Evolutionary conservation across 2,113 vertebrate species (phyloP).

Genomic region (Polyodon spathula): DNA sequence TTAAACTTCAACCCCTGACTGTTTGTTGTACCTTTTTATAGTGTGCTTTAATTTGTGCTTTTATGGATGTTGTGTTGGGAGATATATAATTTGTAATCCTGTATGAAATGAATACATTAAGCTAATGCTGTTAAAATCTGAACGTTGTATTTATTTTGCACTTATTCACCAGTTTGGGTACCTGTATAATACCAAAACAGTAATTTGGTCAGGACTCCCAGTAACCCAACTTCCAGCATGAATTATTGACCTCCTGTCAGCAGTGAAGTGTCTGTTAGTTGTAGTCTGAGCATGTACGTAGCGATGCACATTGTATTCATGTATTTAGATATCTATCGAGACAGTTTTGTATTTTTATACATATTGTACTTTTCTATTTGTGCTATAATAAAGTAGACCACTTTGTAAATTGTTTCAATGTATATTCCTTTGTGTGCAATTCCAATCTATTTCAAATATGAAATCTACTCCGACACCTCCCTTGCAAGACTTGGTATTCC

Average conservation of each 20-base stretch:
- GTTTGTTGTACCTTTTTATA: conserved; percentile 26
- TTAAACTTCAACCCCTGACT: conserved; percentile 49
- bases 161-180: too few species aligned
- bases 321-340: conserved; percentile 69
- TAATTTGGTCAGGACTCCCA: too few species aligned
- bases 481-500: too few species aligned
- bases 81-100: too few species aligned
- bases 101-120: too few species aligned
- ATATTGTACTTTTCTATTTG: conserved; percentile 59
- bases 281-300: conserved; percentile 68
- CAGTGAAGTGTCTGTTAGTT: conserved; percentile 21
- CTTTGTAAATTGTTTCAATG: conserved; percentile 26
- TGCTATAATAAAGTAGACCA: conserved; percentile 43
- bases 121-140: too few species aligned
- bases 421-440: neutral
- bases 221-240: neutral
- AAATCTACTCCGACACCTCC: too few species aligned
- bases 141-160: too few species aligned
- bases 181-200: too few species aligned
- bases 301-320: conserved; percentile 80
- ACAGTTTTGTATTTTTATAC: conserved; percentile 85
- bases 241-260: conserved; percentile 7
- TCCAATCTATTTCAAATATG: too few species aligned
- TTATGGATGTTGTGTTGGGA: neutral
- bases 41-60: too few species aligned